Evolutionary conservation across 2,797 vertebrate genomes (phyloP).

Genomic region (Pelodytes ibericus): DNA sequence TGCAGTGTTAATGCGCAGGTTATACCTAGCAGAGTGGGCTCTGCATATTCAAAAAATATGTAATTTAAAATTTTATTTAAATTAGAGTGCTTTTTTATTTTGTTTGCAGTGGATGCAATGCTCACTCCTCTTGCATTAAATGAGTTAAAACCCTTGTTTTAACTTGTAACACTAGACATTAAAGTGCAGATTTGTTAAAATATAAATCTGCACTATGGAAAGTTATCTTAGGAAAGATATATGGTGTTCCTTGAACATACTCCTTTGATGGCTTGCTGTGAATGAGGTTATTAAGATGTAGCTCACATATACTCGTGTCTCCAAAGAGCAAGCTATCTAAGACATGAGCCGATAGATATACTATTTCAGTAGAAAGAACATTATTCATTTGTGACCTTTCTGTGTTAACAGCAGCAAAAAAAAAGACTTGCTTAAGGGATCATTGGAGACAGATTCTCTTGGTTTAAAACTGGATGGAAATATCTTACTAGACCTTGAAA

Average conservation of each 20-base stretch:
- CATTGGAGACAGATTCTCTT: conserved; percentile 6
- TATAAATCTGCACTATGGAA: conserved; percentile 57
- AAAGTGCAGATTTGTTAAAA: conserved; percentile 62
- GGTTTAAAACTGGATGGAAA: too few species aligned
- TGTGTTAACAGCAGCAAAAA: conserved; percentile 37
- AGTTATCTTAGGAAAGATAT: conserved; percentile 55
- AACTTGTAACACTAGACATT: too few species aligned
- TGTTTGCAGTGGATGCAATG: too few species aligned
- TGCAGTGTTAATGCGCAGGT: too few species aligned
- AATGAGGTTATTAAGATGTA: conserved; percentile 68
- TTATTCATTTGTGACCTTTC: conserved; percentile 67
- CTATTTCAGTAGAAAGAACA: conserved; percentile 66
- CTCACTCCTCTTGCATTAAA: too few species aligned
- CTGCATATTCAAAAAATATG: too few species aligned
- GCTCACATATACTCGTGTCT: conserved; percentile 60
- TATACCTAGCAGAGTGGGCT: too few species aligned
- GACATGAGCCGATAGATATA: conserved; percentile 65
- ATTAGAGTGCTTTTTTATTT: too few species aligned
- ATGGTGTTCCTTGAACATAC: conserved; percentile 8
- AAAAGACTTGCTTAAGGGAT: neutral
- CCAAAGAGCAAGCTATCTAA: conserved; percentile 67
- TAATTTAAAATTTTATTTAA: too few species aligned
- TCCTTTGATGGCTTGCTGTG: conserved; percentile 59
- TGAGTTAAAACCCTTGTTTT: too few species aligned
- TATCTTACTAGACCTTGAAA: too few species aligned